Conservation (phyloP, 2,888 invertebrate genomes). For the Aromia moschata region DNA sequence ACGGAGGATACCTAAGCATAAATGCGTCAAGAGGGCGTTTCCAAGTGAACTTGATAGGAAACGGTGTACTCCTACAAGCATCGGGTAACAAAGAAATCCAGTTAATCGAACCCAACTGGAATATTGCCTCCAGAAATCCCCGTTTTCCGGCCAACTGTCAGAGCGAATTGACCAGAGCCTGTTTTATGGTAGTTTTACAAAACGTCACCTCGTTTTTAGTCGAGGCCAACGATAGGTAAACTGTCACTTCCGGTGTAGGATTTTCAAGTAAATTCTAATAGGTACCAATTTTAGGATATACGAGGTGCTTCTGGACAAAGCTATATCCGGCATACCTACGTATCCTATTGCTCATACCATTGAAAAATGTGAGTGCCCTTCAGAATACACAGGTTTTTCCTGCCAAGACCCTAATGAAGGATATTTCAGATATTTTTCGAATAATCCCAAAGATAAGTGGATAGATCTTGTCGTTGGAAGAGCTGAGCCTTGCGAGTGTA, state of each 20-base stretch:
- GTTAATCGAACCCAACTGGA: slow-evolving; percentile 85
- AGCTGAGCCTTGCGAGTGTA: slow-evolving; percentile 83
- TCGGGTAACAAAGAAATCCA: slow-evolving; percentile 60
- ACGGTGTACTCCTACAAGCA: slow-evolving; percentile 63
- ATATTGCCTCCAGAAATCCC: slow-evolving; percentile 50
- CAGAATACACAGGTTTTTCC: slow-evolving; percentile 82
- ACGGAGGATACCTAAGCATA: slow-evolving; percentile 89
- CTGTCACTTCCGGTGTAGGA: not conserved
- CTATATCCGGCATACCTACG: slow-evolving; percentile 69
- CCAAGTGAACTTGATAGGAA: slow-evolving; percentile 80
- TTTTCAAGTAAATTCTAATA: not conserved
- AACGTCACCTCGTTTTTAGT: slow-evolving; percentile 84
- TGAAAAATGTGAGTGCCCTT: slow-evolving; percentile 87
- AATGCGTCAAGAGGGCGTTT: slow-evolving; percentile 70
- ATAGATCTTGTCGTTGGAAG: slow-evolving; percentile 80
- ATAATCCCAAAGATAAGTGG: slow-evolving; percentile 72
- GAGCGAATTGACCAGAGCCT: slow-evolving; percentile 73
- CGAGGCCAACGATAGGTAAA: slow-evolving; percentile 48
- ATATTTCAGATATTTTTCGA: slow-evolving; percentile 80
- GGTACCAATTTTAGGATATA: slow-evolving; percentile 57
- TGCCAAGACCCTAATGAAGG: slow-evolving; percentile 91
- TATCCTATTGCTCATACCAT: slow-evolving; percentile 65
- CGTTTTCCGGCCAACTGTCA: slow-evolving; percentile 58
- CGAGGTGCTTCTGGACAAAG: slow-evolving; percentile 85
- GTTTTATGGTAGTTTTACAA: slow-evolving; percentile 92